phyloP scores from a whole-genome alignment of 2,113 vertebrate genomes.

The Rissa tridactyla region DNA sequence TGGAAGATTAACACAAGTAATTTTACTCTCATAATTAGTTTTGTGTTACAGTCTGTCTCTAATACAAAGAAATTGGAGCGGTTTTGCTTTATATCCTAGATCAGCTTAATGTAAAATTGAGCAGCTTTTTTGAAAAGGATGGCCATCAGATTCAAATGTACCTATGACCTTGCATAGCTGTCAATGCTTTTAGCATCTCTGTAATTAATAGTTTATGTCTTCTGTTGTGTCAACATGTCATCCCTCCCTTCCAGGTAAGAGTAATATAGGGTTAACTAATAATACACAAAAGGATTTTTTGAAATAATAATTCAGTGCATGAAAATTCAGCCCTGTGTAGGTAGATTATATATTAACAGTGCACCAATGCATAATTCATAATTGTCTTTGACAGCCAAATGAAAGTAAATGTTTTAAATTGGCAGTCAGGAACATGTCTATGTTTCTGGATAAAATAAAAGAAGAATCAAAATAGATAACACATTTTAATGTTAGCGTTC shows the following conservation, averaged over 20 bases:
- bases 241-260: background rate
- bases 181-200: background rate
- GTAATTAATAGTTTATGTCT: background rate
- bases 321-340: background rate
- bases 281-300: background rate
- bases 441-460: background rate
- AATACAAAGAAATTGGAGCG: background rate
- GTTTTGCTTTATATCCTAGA: background rate
- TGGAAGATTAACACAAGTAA: conserved; percentile 36
- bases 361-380: background rate
- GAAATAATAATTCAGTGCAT: background rate
- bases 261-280: background rate
- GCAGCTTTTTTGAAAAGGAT: background rate
- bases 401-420: background rate
- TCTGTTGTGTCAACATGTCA: background rate
- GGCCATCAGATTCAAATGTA: background rate
- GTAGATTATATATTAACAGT: background rate
- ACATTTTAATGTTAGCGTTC: background rate
- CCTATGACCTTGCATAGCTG: background rate
- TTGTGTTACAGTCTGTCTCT: background rate
- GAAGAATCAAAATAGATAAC: background rate
- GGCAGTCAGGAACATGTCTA: background rate
- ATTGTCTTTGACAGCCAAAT: background rate
- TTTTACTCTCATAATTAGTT: conserved; percentile 45
- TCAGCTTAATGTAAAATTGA: background rate